phyloP scores from a whole-genome alignment of 2,797 vertebrate genomes.

The Syngnathus rostellatus region DNA sequence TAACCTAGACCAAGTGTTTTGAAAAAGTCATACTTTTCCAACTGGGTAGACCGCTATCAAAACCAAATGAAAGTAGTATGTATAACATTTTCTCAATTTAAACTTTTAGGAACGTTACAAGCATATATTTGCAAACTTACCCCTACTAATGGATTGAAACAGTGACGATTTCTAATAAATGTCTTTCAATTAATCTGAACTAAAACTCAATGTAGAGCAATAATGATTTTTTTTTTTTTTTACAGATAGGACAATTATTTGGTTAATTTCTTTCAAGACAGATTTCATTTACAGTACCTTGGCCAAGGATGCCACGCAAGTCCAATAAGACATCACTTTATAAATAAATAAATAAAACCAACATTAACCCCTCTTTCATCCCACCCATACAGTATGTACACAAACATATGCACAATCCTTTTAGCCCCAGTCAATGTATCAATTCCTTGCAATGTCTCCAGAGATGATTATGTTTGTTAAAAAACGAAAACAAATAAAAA shows the following conservation, averaged over 20 bases:
- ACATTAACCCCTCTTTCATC: constrained; percentile 27
- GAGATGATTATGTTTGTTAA: background rate
- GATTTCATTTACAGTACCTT: constrained; percentile 20
- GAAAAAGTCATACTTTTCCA: background rate
- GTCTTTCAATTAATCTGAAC: constrained; percentile 1
- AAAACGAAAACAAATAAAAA: background rate
- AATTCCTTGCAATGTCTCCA: constrained; percentile 22
- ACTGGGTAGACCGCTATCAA: background rate
- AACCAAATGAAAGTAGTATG: constrained; percentile 9
- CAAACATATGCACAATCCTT: constrained; percentile 33
- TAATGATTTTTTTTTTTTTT: constrained; percentile 6
- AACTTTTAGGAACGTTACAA: constrained; percentile 11
- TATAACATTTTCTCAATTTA: background rate
- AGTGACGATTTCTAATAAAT: constrained; percentile 5
- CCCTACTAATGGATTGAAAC: background rate
- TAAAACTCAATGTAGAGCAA: background rate
- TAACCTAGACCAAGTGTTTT: background rate
- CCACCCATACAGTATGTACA: constrained; percentile 50
- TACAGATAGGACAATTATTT: constrained; percentile 14
- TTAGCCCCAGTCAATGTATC: constrained; percentile 18
- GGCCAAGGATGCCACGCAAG: constrained; percentile 29
- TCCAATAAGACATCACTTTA: constrained; percentile 32
- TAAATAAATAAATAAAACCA: constrained; percentile 70
- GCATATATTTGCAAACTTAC: background rate
- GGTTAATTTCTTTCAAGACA: constrained; percentile 16